Evolutionary conservation across 2,888 invertebrate genomes (phyloP).

Genomic region (Electrophaes corylata): DNA sequence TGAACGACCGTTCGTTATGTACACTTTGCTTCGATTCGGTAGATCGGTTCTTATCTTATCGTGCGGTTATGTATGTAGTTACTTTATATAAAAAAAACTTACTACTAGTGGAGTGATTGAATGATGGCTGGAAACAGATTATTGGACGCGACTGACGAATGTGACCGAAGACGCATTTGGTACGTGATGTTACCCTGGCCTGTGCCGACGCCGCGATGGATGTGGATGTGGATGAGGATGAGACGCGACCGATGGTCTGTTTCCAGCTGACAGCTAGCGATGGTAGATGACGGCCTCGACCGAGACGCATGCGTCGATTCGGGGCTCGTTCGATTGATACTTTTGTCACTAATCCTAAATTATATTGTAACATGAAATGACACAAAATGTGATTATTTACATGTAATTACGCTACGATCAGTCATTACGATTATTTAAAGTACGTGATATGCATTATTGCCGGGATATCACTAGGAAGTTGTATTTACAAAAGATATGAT

Average conservation of each 20-base stretch:
- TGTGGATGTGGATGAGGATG: no score
- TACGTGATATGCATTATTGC: slow-evolving; percentile 82
- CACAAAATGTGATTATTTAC: slow-evolving; percentile 37
- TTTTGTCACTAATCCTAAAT: slow-evolving; percentile 58
- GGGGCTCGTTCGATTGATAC: slow-evolving; percentile 52
- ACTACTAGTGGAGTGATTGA: slow-evolving; percentile 55
- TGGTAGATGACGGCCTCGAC: slow-evolving; percentile 51
- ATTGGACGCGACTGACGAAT: background rate
- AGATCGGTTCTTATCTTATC: slow-evolving; percentile 33
- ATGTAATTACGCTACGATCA: slow-evolving; percentile 54
- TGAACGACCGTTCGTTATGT: slow-evolving; percentile 51
- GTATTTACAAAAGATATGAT: slow-evolving; percentile 67
- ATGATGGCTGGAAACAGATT: slow-evolving; percentile 18
- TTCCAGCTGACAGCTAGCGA: slow-evolving; percentile 42
- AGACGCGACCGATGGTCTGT: background rate
- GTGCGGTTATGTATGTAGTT: slow-evolving; percentile 39
- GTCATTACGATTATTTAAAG: slow-evolving; percentile 61
- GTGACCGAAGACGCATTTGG: background rate
- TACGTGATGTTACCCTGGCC: background rate
- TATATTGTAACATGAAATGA: slow-evolving; percentile 53
- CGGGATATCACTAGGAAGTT: slow-evolving; percentile 71
- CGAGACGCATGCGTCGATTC: slow-evolving; percentile 37
- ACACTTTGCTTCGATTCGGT: slow-evolving; percentile 32
- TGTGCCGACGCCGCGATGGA: background rate
- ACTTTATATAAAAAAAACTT: slow-evolving; percentile 58